A percentile compares a stretch with the other conserved stretches of the same genome.
Conservation (phyloP, 2,888 invertebrate genomes). For the Oscheius sp. region DNA sequence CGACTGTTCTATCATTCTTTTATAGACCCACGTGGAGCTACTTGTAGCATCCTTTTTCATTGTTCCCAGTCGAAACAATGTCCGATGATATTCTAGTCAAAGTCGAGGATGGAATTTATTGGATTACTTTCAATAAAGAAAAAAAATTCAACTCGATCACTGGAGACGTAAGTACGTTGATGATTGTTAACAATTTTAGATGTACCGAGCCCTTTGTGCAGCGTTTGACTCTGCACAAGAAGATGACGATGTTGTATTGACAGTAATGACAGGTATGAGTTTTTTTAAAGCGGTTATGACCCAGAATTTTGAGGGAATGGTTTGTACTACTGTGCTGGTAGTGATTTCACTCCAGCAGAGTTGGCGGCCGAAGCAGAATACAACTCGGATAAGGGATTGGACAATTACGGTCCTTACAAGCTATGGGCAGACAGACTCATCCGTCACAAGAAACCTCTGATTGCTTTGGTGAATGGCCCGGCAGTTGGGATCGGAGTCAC, state of each 20-base stretch:
- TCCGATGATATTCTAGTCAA: conserved; percentile 14
- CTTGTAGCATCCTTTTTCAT: neutral
- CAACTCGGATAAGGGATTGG: neutral
- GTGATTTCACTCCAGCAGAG: conserved; percentile 78
- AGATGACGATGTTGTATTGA: conserved; percentile 80
- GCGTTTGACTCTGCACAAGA: conserved; percentile 81
- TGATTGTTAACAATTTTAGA: conserved; percentile 73
- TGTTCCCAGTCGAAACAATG: neutral
- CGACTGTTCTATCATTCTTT: neutral
- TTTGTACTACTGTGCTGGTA: conserved; percentile 86
- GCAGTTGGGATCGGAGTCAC: conserved; percentile 94
- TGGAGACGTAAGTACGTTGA: conserved; percentile 40
- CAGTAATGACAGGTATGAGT: conserved; percentile 81
- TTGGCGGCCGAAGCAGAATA: conserved; percentile 22
- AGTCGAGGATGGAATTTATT: conserved; percentile 53
- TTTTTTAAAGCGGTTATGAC: neutral
- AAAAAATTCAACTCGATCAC: conserved; percentile 70
- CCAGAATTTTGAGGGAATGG: conserved; percentile 75
- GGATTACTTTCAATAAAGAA: conserved; percentile 66
- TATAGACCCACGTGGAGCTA: neutral
- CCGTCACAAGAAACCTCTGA: conserved; percentile 86
- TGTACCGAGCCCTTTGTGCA: conserved; percentile 81
- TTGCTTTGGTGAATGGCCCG: conserved; percentile 91
- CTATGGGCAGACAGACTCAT: conserved; percentile 84
- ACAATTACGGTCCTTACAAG: conserved; percentile 74